Conservation (phyloP, 92 coral and sea anemone species). For the Montipora capitata region DNA sequence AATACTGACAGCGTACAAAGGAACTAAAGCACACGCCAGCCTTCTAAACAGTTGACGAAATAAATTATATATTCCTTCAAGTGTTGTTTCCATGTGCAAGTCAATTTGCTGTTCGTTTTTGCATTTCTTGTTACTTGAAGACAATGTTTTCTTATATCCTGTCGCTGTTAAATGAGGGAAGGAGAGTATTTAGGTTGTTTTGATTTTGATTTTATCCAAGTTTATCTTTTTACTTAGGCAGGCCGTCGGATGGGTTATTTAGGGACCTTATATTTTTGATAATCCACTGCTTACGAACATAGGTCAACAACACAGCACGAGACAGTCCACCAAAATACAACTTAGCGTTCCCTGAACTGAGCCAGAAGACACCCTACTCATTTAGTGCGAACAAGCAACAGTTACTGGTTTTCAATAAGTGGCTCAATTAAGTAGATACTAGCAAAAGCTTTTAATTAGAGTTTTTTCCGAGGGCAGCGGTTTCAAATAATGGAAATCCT, state of each 20-base stretch:
- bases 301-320: conserved; percentile 8
- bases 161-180: neutral
- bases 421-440: too few species aligned
- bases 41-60: too few species aligned
- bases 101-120: neutral
- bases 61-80: too few species aligned
- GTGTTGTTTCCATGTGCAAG: too few species aligned
- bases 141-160: neutral
- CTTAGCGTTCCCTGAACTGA: too few species aligned
- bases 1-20: neutral
- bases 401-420: too few species aligned
- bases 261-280: neutral
- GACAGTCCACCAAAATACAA: too few species aligned
- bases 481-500: neutral
- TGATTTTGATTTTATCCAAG: neutral
- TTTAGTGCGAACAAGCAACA: neutral
- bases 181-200: neutral
- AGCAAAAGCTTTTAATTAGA: too few species aligned
- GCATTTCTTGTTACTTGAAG: neutral
- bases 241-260: neutral
- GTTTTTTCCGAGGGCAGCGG: too few species aligned
- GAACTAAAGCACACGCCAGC: neutral
- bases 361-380: neutral
- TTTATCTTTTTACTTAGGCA: neutral
- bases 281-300: neutral